These are phyloP conservation scores for Plebejus anna DNA, from an alignment of 2,888 invertebrate genomes.

Conservation along the genomic window DNA sequence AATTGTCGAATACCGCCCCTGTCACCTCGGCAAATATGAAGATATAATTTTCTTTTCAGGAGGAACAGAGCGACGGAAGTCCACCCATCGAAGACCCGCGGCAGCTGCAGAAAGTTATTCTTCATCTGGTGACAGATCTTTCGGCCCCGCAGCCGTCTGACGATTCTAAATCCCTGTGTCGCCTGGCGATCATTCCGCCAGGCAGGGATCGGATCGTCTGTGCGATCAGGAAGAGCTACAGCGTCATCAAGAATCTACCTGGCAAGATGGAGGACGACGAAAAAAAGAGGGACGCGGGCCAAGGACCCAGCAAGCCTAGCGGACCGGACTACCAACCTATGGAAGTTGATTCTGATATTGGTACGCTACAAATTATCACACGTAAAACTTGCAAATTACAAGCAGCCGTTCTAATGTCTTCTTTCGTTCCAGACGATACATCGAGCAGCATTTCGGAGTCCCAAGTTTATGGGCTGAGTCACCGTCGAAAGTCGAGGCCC, in stretches of 20 bases:
- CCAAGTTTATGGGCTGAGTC: neutral
- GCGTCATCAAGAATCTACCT: slow-evolving; percentile 47
- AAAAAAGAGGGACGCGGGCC: neutral
- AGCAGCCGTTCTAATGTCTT: neutral
- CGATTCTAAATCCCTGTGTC: slow-evolving; percentile 29
- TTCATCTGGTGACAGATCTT: slow-evolving; percentile 76
- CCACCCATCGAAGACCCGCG: slow-evolving; percentile 82
- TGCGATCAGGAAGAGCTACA: slow-evolving; percentile 61
- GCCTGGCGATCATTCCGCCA: slow-evolving; percentile 57
- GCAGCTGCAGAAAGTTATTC: slow-evolving; percentile 84
- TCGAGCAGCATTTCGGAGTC: neutral
- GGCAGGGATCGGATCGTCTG: slow-evolving; percentile 56
- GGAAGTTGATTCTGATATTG: neutral
- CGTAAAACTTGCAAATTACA: neutral
- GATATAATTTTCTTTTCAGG: neutral
- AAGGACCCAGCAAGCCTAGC: neutral
- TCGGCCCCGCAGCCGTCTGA: slow-evolving; percentile 47
- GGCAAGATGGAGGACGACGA: neutral
- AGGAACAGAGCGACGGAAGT: neutral
- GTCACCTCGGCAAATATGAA: neutral
- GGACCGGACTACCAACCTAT: neutral
- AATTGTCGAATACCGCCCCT: neutral
- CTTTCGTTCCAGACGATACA: neutral
- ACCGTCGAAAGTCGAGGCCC: neutral
- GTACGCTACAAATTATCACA: neutral